Percentiles rank a stretch among this genome's conserved stretches.
These are phyloP conservation scores for Hyposmocoma kahamanoa DNA, from an alignment of 1,140 invertebrate species.

Conservation along the genomic window DNA sequence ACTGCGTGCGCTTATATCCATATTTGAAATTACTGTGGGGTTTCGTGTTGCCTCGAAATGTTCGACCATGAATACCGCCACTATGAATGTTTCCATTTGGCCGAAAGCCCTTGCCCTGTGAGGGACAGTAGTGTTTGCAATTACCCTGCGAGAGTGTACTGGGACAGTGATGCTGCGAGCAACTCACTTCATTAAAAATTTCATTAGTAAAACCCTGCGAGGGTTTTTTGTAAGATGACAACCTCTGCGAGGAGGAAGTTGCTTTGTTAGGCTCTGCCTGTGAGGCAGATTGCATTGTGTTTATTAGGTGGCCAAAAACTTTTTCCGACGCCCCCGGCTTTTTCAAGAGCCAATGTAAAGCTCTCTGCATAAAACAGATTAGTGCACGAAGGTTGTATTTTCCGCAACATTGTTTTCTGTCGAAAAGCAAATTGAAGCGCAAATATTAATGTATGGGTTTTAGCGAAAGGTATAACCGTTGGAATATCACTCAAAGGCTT, in stretches of 20 bases:
- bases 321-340: constrained; percentile 11
- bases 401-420: constrained; percentile 8
- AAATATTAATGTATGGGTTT: too few species aligned
- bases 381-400: constrained; percentile 13
- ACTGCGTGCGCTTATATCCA: not conserved
- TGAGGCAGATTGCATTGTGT: not conserved
- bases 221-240: not conserved
- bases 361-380: constrained; percentile 10
- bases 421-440: too few species aligned
- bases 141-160: not conserved
- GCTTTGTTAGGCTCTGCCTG: not conserved
- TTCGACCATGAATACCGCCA: not conserved
- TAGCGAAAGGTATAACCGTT: too few species aligned
- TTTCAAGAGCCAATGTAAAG: constrained; percentile 8
- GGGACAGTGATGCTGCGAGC: not conserved
- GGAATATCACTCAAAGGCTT: too few species aligned
- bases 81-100: not conserved
- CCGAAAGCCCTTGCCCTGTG: not conserved
- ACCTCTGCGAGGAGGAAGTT: not conserved
- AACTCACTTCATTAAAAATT: not conserved
- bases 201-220: not conserved
- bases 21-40: not conserved
- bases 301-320: not conserved
- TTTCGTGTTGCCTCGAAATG: not conserved
- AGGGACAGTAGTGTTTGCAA: not conserved